Evolutionary conservation across 2,797 vertebrate genomes (phyloP), one percentile per base, ranked within the genome.

Genomic region (Xyrichtys novacula): DNA sequence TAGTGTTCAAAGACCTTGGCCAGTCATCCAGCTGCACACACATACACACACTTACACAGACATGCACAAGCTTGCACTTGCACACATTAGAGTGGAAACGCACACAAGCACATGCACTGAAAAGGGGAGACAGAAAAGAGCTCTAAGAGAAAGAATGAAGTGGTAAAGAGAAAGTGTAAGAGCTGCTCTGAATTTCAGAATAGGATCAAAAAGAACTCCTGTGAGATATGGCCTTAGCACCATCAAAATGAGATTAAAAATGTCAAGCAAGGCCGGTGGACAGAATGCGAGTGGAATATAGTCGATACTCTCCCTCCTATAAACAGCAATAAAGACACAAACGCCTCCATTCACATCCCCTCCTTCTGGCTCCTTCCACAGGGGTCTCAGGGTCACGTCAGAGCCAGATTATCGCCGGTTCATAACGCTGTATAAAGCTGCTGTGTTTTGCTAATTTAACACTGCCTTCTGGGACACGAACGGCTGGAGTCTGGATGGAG

Each of bases 241-340:
- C 91, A 93, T 94, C 93, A 95, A 94, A 95, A 94, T 93, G 88
- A 94, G 95, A 96, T 95, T 95, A 95, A 94, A 94, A 93, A 94
- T 94, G 95, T 94, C 95, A 95, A 93, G 75, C 61, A 50, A 81
- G 70, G 73, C 52, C 59, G 66, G 52, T 71, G 62, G 75, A 74
- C 70, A 73, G 59, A 66, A 65, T 80, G 60, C 28, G 1, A 70
- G 73, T 56, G 22, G 63, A 86, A 83, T 77, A 69, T 22, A 60
- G 42, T 76, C 17, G 22, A 65, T 48, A 69, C 46, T 39, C 59
- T 64, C 54, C 44, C 7, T 40, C 54, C 38, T 55, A 62, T 65
- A 44, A 85, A 74, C 72, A 83, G 74, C 59, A 74, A 71, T 64
- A 56, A 69, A 66, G 31, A 68, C 16, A 50, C 10, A 28, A 19